Conservation (phyloP, 2,797 vertebrate genomes). For the Lacerta agilis region DNA sequence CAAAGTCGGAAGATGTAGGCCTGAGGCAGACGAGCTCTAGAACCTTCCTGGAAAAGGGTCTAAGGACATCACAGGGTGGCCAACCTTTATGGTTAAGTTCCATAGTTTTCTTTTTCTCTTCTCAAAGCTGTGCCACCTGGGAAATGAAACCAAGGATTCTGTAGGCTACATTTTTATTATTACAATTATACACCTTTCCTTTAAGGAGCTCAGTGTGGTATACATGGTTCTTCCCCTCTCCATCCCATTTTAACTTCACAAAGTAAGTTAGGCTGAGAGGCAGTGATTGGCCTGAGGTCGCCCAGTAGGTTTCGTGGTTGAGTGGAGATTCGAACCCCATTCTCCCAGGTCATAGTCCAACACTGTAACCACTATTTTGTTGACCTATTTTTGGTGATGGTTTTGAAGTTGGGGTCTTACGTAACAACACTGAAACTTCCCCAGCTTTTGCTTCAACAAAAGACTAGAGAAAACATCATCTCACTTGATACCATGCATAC, state of each 20-base stretch:
- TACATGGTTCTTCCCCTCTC: no score
- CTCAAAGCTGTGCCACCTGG: conserved; percentile 19
- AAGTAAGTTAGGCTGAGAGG: no score
- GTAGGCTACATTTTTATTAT: background rate
- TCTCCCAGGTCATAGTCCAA: no score
- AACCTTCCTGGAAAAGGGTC: background rate
- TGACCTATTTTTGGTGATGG: no score
- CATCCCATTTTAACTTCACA: no score
- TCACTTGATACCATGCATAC: background rate
- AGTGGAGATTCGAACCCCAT: no score
- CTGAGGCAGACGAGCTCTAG: conserved; percentile 17
- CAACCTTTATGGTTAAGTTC: background rate
- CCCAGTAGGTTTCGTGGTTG: no score
- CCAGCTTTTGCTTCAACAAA: background rate
- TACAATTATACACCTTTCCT: no score
- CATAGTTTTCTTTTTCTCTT: background rate
- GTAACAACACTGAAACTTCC: background rate
- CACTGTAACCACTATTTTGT: no score
- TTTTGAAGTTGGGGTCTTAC: no score
- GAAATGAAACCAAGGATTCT: background rate
- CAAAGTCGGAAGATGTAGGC: conserved; percentile 41
- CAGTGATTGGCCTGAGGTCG: no score
- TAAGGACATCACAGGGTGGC: background rate
- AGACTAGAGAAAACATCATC: background rate
- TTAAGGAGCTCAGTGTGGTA: no score